Conservation (phyloP, 2,113 vertebrate genomes). For the Callocephalon fimbriatum region DNA sequence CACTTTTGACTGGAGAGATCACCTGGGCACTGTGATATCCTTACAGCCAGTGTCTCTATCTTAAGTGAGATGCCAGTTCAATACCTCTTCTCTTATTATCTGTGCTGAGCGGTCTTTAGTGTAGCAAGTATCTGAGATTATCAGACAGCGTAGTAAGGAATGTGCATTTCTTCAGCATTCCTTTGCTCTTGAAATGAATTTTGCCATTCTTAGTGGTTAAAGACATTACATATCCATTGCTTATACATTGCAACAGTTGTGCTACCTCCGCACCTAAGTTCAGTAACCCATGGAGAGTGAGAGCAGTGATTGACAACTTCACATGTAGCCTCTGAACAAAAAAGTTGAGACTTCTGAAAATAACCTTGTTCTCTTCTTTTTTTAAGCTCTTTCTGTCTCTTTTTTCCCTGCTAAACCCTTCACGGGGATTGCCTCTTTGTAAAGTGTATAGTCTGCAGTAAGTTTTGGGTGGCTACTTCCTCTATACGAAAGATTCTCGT, state of each 20-base stretch:
- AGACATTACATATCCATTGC: not conserved
- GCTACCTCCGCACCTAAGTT: not conserved
- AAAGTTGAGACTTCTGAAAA: not conserved
- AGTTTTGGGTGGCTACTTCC: conserved; percentile 62
- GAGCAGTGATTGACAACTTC: not conserved
- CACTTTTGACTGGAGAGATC: not conserved
- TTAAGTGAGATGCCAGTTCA: not conserved
- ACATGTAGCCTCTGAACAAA: not conserved
- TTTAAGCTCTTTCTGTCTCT: not conserved
- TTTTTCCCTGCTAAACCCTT: conserved; percentile 12
- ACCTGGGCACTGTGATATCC: rapidly evolving
- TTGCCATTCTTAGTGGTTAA: not conserved
- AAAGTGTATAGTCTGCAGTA: conserved; percentile 68
- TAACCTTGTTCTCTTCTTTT: not conserved
- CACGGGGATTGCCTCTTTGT: conserved; percentile 58
- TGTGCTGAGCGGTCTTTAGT: not conserved
- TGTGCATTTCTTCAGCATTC: not conserved
- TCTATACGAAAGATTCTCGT: conserved; percentile 12
- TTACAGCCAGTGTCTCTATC: not conserved
- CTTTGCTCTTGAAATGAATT: not conserved
- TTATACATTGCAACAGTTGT: not conserved
- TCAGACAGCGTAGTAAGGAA: not conserved
- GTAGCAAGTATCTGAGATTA: not conserved
- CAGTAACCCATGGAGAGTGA: not conserved
- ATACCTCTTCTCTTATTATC: not conserved